phyloP scores from a whole-genome alignment of 1,140 invertebrate species.

The Macrocentrus cingulum region DNA sequence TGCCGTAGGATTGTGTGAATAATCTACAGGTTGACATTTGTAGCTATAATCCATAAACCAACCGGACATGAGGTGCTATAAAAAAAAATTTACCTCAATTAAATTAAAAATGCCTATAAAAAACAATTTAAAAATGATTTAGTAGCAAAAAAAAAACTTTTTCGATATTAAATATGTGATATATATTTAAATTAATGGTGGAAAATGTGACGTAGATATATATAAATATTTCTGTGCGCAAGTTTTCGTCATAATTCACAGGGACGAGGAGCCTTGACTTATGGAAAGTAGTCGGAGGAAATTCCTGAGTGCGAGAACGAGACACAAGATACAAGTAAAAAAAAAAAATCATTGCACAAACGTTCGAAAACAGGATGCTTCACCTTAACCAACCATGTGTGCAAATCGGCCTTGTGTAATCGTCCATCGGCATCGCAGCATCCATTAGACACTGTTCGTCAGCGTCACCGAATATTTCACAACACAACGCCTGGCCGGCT shows the following conservation, averaged over 20 bases:
- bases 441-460: no score
- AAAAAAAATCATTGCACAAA: slow-evolving; percentile 43
- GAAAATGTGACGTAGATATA: no score
- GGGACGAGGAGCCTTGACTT: slow-evolving; percentile 33
- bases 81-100: slow-evolving; percentile 28
- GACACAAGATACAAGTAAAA: slow-evolving; percentile 9
- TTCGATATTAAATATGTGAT: no score
- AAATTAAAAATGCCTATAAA: no score
- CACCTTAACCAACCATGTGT: slow-evolving; percentile 38
- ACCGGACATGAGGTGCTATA: slow-evolving; percentile 79
- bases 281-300: slow-evolving; percentile 44
- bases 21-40: slow-evolving; percentile 91
- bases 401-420: slow-evolving; percentile 25
- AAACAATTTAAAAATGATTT: neutral
- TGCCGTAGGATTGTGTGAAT: slow-evolving; percentile 70
- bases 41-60: slow-evolving; percentile 89
- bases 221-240: slow-evolving; percentile 4
- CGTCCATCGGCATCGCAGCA: neutral
- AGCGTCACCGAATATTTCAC: no score
- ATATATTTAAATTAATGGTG: no score
- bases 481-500: no score
- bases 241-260: slow-evolving; percentile 24
- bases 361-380: slow-evolving; percentile 47
- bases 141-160: no score
- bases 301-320: slow-evolving; percentile 22